Evolutionary conservation across 2,113 vertebrate genomes (phyloP), one percentile per base, ranked within the genome.

Genomic region (Anolis carolinensis): DNA sequence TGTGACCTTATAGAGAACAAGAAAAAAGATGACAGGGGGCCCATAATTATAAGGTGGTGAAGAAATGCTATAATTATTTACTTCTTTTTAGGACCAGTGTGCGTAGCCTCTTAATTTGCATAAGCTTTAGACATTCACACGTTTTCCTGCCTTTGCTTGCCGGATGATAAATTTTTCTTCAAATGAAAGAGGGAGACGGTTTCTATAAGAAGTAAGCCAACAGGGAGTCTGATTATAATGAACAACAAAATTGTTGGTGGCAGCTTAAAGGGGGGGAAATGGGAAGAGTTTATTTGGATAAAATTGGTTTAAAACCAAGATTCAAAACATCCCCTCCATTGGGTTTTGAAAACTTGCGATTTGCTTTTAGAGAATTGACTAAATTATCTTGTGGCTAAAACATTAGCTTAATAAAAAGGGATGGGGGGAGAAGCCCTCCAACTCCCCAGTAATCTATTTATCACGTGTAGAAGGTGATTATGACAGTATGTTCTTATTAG

Each of bases 121-220:
- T 96, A 96, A 96, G 95, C 95, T 97, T 96, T 95, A 96, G 96
- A 96, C 95, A 82, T 96, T 97, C 96, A 96, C 97, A 97, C 95
- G 74, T 96, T 96, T 96, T 59, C 95, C 95, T 94, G 91, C 94
- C 95, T 95, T 96, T 95, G 95, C 95, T 95, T 94, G 86, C 65
- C 84, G 82, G 95, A 96, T 95, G 95, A 95, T 97, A 95, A 95
- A 95, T 96, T 96, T 80, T 96, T 79, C 82, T 93, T 96, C 94
- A 96, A 92, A 96, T 96, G 94, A 95, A 96, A 94, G 94, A 95
- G 85, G 95, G 95, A 96, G 94, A 93, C 0, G 0, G 86, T 86
- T 94, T 95, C 93, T 93, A 94, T 95, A 95, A 94, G 92, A 95
- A 94, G 95, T 95, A 94, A 95, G 94, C 93, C 90, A 94, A 92